Evolutionary conservation across 2,113 vertebrate species (phyloP).

Genomic region (Choloepus hoffmanni): DNA sequence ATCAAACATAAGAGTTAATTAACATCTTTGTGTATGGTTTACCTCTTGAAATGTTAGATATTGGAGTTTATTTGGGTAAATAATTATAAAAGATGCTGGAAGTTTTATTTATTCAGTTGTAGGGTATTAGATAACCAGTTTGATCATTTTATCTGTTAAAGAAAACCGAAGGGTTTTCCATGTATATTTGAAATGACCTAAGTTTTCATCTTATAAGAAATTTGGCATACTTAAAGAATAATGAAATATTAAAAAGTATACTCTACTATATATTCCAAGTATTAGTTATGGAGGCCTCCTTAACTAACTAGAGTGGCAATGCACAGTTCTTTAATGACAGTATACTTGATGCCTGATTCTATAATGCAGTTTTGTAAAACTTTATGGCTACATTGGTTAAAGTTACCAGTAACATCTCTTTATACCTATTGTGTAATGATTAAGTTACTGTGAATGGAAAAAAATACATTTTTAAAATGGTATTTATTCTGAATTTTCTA

Average conservation of each 20-base stretch:
- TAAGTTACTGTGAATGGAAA: slow-evolving; percentile 9
- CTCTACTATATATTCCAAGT: slow-evolving; percentile 2
- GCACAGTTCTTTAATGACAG: not conserved
- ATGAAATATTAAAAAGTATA: slow-evolving; percentile 45
- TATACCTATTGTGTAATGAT: slow-evolving; percentile 8
- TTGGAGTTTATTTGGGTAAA: slow-evolving; percentile 55
- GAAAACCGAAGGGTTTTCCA: not conserved
- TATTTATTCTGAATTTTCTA: slow-evolving; percentile 33
- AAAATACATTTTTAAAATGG: slow-evolving; percentile 13
- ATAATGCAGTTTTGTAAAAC: slow-evolving; percentile 10
- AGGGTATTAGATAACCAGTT: slow-evolving; percentile 53
- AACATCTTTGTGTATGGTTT: slow-evolving; percentile 61
- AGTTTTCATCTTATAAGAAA: slow-evolving; percentile 27
- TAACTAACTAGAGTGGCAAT: not conserved
- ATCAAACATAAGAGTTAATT: slow-evolving; percentile 63
- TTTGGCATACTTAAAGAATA: slow-evolving; percentile 48
- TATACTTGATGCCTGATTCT: slow-evolving; percentile 24
- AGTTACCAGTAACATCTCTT: not conserved
- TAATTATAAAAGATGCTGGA: slow-evolving; percentile 58
- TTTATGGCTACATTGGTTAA: not conserved
- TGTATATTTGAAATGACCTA: slow-evolving; percentile 40
- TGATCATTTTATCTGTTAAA: slow-evolving; percentile 56
- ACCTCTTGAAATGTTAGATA: slow-evolving; percentile 33
- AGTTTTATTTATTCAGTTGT: slow-evolving; percentile 57
- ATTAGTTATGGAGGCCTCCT: not conserved